phyloP scores from a whole-genome alignment of 1,140 invertebrate genomes.

The Neodiprion lecontei region DNA sequence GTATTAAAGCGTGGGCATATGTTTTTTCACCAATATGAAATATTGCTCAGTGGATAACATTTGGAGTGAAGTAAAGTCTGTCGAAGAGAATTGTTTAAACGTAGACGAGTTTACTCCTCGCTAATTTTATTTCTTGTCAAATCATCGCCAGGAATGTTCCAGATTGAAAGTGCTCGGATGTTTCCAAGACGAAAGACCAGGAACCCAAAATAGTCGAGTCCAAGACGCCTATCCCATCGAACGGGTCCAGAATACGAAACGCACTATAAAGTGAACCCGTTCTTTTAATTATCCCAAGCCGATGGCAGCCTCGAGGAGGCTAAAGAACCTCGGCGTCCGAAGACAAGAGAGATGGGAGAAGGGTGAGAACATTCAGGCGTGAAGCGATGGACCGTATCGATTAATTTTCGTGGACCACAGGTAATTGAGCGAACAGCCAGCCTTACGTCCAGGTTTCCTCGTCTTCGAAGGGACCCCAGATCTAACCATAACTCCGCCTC shows the following conservation, averaged over 20 bases:
- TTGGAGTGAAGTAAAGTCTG: no score
- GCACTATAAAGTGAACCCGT: slow-evolving; percentile 1
- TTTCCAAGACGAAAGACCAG: no score
- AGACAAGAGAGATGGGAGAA: slow-evolving; percentile 1
- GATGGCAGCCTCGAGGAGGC: background rate
- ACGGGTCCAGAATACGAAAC: background rate
- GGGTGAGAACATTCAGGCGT: slow-evolving; percentile 30
- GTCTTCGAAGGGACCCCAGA: background rate
- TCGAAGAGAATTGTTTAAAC: no score
- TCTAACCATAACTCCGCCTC: background rate
- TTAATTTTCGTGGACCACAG: slow-evolving; percentile 10
- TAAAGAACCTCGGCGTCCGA: background rate
- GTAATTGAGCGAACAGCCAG: slow-evolving; percentile 14
- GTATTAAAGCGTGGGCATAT: no score
- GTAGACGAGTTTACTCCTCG: no score
- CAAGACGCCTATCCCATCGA: no score
- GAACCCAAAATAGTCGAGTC: no score
- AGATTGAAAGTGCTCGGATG: no score
- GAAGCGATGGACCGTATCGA: slow-evolving; percentile 13
- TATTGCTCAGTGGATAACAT: no score
- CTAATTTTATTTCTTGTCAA: no score
- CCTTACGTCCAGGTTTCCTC: background rate
- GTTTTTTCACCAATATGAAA: no score
- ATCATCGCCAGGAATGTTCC: no score
- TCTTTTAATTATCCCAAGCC: slow-evolving; percentile 13